Percentiles rank a stretch among this genome's conserved stretches.
Conservation (phyloP, 1,140 invertebrate species). For the Riptortus pedestris region DNA sequence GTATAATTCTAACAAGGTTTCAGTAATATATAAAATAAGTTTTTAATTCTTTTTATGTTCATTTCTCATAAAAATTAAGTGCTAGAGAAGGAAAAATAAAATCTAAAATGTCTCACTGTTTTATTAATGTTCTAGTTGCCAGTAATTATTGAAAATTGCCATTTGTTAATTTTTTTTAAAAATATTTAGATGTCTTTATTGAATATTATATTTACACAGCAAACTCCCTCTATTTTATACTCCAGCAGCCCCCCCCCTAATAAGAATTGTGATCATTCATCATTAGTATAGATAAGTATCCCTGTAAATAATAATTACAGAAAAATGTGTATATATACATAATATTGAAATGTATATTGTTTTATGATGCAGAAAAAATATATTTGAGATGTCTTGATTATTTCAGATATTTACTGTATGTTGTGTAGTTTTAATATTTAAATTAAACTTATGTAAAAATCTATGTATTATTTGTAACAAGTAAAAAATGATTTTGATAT, state of each 20-base stretch:
- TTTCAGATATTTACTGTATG: slow-evolving; percentile 7
- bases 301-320: slow-evolving; percentile 20
- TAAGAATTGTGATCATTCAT: slow-evolving; percentile 24
- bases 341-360: background rate
- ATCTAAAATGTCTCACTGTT: too few relatives aligned
- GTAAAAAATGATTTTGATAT: background rate
- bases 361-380: background rate
- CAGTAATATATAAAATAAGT: too few relatives aligned
- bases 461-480: background rate
- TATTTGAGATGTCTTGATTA: background rate
- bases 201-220: too few relatives aligned
- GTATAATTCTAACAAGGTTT: too few relatives aligned
- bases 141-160: too few relatives aligned
- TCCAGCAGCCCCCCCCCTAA: background rate
- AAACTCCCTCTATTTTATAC: slow-evolving; percentile 19
- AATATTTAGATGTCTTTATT: too few relatives aligned
- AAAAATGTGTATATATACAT: background rate
- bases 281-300: too few relatives aligned
- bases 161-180: too few relatives aligned
- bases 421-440: slow-evolving; percentile 15
- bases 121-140: too few relatives aligned
- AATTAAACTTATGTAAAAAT: slow-evolving; percentile 14
- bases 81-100: too few relatives aligned
- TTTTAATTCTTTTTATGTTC: too few relatives aligned
- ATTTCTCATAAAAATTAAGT: too few relatives aligned